Base-by-base conservation (phyloP, 1,140 invertebrate genomes). In the Adelges cooleyi region DNA sequence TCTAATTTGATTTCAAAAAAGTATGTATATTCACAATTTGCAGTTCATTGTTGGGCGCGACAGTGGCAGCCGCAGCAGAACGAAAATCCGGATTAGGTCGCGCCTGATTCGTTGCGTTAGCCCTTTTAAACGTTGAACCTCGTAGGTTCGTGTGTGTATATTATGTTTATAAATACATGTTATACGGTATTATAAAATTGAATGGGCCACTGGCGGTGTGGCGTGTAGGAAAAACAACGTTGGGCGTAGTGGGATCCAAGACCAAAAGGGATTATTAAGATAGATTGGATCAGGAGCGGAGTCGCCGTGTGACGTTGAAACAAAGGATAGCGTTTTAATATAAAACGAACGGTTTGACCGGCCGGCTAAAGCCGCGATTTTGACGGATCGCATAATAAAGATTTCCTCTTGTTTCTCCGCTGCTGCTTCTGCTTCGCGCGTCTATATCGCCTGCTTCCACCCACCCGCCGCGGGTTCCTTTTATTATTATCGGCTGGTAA, bases 361-460 rank as follows among this genome's bases (percentile, higher is more conserved):
- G 56, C 29, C 29, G 42, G 46, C 56, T 48, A 46, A 62, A 62
- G 56, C 56, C 56, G 23, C 56, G 56, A 46, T 62, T 62, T 48
- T 62, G 56, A 62, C 56, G 56, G 56, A 62, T 62, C 56, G 56
- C 56, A 48, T 48, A 62, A 62, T 62, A 62, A 62, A 62, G 56
- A 62, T 62, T 62, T 62, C 25, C 56, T 48, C 22, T 17, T 29
- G 23, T 23, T n/a, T n/a, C 53, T 2, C 20, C 33, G 18, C 13
- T 38, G 13, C 23, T 10, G n/a, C 11, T 33, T 8, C 23, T 22
- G 18, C 38, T 25, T 46, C 18, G 29, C 2, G 13, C 22, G 6
- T 13, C 20, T 1, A 33, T 11, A 33, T 11, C 11, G 11, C 29
- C 29, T 33, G 11, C 29, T 11, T 6, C 29, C 11, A 11, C 29